Evolutionary conservation across 2,888 invertebrate genomes (phyloP).

Genomic region (Aspidiotus destructor): DNA sequence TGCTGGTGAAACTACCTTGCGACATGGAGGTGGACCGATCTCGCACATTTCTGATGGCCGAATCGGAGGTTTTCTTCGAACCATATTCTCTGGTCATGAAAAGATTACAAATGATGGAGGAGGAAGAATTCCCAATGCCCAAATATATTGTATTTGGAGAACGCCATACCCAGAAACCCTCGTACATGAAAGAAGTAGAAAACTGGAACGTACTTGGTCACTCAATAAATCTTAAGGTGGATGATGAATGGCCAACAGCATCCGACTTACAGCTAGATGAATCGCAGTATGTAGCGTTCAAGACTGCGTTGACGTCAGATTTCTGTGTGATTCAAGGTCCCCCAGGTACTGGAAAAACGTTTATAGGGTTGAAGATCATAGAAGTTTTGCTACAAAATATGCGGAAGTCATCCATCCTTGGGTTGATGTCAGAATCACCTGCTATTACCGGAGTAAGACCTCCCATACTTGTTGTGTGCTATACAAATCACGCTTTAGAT

Average conservation of each 20-base stretch:
- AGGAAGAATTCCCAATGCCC: constrained; percentile 55
- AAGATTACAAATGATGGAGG: constrained; percentile 52
- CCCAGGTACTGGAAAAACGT: constrained; percentile 81
- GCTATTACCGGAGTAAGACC: background rate
- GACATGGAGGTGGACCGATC: background rate
- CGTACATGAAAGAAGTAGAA: constrained; percentile 40
- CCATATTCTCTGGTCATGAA: constrained; percentile 65
- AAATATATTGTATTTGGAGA: constrained; percentile 54
- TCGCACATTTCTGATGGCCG: constrained; percentile 39
- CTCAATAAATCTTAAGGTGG: constrained; percentile 22
- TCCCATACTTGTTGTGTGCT: constrained; percentile 68
- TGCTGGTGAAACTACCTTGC: constrained; percentile 18
- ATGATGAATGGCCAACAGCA: constrained; percentile 36
- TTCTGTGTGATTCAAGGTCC: constrained; percentile 76
- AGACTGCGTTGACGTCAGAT: constrained; percentile 58
- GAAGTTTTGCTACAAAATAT: constrained; percentile 54
- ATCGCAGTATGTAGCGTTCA: constrained; percentile 58
- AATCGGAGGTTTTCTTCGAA: constrained; percentile 70
- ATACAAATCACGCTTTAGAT: constrained; percentile 78
- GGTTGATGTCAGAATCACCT: too few relatives aligned
- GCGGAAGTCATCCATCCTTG: too few relatives aligned
- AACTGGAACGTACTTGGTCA: constrained; percentile 26
- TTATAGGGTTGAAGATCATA: constrained; percentile 64
- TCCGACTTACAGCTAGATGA: constrained; percentile 50
- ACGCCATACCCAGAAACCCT: constrained; percentile 41